Base-by-base conservation (phyloP, 2,797 vertebrate species). In the Poecilia wingei region DNA sequence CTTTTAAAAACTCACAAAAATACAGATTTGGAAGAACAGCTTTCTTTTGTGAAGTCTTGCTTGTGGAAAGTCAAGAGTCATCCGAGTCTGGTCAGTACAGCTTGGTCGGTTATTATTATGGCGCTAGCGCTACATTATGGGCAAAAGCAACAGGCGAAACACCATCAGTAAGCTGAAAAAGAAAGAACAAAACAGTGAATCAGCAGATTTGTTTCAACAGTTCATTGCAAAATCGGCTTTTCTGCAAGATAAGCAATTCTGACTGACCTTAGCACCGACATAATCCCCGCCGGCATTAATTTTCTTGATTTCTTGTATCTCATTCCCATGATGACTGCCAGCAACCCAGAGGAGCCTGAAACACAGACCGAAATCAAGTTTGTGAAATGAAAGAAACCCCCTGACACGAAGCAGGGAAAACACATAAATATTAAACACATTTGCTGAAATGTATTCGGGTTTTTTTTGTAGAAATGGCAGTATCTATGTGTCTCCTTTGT, bases 271-370 rank as follows among this genome's bases (percentile, higher is more conserved):
- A 98, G 89, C 36, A 95, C 95, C 6, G 97, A 86, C 87, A 99
- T 89, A 18, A 98, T 82, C 69, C 98, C 98, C 0, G 97, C 96
- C 75, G 98, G 98, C 93, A 99, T 94, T 79, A 98, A 39, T 88
- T 98, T 99, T 78, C 97, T 96, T 89, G 97, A 97, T 75, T 95
- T 97, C 93, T 96, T 97, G 93, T 97, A 99, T 89, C 97, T 96
- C 88, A 96, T 91, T 87, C 98, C 98, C 98, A 99, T 99, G 75
- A 98, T 88, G 75, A 95, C 74, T 59, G 96, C 91, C 82, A 99
- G 94, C 79, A 93, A 71, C 88, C 96, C 97, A 14, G 97, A 95
- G 36, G 97, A 82, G 86, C 96, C 98, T 99, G 80, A 36, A 82
- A 82, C 8, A 72, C 59, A 76, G 8, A 78, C 51, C 57, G 25